A percentile compares a stretch with the other conserved stretches of the same genome.
Evolutionary conservation across 1,140 invertebrate genomes (phyloP).

Genomic region (Muscidifurax raptorellus): DNA sequence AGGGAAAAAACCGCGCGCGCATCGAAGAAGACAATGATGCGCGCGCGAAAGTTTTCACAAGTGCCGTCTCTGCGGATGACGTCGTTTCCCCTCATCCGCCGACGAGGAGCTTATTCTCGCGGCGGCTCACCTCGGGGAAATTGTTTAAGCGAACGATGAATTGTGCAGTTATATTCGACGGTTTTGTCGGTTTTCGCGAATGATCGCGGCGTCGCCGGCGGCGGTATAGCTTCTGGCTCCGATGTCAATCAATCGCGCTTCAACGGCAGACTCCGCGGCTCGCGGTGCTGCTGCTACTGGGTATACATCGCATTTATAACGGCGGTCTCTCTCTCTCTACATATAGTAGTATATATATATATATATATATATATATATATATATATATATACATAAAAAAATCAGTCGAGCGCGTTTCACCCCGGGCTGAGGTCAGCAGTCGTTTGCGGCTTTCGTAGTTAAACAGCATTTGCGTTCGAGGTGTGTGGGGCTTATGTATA

Average conservation of each 20-base stretch:
- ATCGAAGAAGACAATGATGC: too few species aligned
- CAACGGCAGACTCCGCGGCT: not conserved
- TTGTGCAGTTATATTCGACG: not conserved
- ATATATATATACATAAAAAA: not conserved
- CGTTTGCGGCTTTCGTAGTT: too few species aligned
- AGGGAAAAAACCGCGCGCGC: not conserved
- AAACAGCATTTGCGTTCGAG: too few species aligned
- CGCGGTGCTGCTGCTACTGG: not conserved
- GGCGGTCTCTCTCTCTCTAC: too few species aligned
- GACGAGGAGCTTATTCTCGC: not conserved
- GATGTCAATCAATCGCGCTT: constrained; percentile 47
- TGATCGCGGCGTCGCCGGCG: not conserved
- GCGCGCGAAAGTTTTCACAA: not conserved
- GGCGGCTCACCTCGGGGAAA: not conserved
- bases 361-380: too few species aligned
- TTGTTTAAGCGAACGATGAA: constrained; percentile 34
- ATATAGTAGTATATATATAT: too few species aligned
- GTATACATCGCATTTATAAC: not conserved
- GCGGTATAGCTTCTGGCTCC: not conserved
- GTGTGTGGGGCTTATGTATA: too few species aligned
- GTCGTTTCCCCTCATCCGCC: too few species aligned
- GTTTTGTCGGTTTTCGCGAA: constrained; percentile 21
- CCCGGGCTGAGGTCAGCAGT: too few species aligned
- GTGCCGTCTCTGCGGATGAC: too few species aligned
- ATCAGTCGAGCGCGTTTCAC: not conserved